Percentiles rank a stretch among this genome's conserved stretches.
Evolutionary conservation across 2,113 vertebrate species (phyloP).

Genomic region (Struthidea cinerea): DNA sequence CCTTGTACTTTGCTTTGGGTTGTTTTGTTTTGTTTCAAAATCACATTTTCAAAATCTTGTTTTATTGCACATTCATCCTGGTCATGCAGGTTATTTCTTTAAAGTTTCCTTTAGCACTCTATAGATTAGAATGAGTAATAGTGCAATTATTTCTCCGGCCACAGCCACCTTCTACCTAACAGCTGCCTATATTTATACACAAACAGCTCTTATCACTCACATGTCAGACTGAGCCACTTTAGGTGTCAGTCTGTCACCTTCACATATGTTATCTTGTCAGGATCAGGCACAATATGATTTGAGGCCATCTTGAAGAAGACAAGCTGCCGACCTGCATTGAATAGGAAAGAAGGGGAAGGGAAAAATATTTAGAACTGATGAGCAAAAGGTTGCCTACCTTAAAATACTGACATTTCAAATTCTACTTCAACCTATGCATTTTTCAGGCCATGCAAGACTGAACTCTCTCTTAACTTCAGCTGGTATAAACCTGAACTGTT

Average conservation of each 20-base stretch:
- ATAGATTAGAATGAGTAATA: conserved; percentile 63
- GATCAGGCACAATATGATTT: conserved; percentile 70
- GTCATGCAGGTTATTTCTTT: conserved; percentile 64
- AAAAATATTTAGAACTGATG: background rate
- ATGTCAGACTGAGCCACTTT: background rate
- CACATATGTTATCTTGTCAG: conserved; percentile 77
- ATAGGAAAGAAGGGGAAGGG: background rate
- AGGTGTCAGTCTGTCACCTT: conserved; percentile 67
- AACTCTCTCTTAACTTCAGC: background rate
- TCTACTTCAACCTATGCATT: background rate
- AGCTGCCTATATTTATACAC: conserved; percentile 50
- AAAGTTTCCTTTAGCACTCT: conserved; percentile 61
- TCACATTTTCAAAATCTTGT: conserved; percentile 75
- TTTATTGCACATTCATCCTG: conserved; percentile 82
- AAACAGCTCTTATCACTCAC: conserved; percentile 27
- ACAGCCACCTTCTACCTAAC: background rate
- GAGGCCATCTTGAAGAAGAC: conserved; percentile 86
- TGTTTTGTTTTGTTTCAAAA: background rate
- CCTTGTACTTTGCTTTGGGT: conserved; percentile 21
- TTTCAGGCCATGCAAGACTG: background rate
- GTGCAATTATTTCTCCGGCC: conserved; percentile 52
- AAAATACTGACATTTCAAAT: background rate
- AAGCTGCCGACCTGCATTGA: conserved; percentile 80
- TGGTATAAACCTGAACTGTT: background rate
- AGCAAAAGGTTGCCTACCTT: background rate